Evolutionary conservation across 1,140 invertebrate species (phyloP).

Genomic region (Probaryconus sp.): DNA sequence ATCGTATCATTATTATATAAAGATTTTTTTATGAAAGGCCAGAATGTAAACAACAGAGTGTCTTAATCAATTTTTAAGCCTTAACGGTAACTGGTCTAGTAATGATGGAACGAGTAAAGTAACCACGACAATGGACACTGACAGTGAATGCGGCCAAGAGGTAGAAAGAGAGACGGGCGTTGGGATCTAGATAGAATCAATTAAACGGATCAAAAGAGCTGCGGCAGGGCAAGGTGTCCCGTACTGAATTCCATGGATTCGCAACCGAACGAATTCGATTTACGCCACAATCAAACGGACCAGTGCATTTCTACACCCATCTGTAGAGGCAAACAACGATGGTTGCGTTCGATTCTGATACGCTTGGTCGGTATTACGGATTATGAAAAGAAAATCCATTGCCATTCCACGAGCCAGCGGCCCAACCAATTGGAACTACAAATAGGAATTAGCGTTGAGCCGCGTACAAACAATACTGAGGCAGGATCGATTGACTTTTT

Average conservation of each 20-base stretch:
- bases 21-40: no score
- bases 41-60: slow-evolving; percentile 15
- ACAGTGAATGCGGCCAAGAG: neutral
- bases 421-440: slow-evolving; percentile 73
- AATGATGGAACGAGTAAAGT: slow-evolving; percentile 46
- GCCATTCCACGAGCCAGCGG: slow-evolving; percentile 63
- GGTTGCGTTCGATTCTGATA: slow-evolving; percentile 57
- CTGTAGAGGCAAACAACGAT: slow-evolving; percentile 46
- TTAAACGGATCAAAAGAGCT: slow-evolving; percentile 65
- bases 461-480: slow-evolving; percentile 72
- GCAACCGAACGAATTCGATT: slow-evolving; percentile 63
- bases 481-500: slow-evolving; percentile 75
- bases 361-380: slow-evolving; percentile 66
- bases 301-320: slow-evolving; percentile 58
- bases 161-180: neutral
- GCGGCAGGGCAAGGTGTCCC: slow-evolving; percentile 58
- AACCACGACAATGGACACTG: slow-evolving; percentile 51
- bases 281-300: slow-evolving; percentile 63
- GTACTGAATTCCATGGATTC: slow-evolving; percentile 59
- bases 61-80: slow-evolving; percentile 31
- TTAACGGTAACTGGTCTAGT: slow-evolving; percentile 5
- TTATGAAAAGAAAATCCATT: slow-evolving; percentile 75
- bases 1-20: no score
- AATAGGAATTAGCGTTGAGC: slow-evolving; percentile 76
- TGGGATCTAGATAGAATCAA: slow-evolving; percentile 56